phyloP scores from a whole-genome alignment of 2,797 vertebrate genomes.

The Pseudochirops cupreus region DNA sequence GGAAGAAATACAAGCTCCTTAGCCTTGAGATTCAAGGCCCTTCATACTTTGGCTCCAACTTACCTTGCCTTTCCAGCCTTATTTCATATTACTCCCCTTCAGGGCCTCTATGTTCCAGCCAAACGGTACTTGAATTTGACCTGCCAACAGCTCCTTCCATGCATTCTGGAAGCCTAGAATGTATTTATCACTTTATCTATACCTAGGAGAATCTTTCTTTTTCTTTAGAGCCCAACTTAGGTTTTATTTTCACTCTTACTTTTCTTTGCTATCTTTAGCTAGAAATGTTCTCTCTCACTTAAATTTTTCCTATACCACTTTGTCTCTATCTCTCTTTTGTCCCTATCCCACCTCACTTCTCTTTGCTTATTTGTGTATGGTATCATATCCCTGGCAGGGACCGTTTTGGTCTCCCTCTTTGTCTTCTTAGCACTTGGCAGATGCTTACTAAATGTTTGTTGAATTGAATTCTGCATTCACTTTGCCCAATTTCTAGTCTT shows the following conservation, averaged over 20 bases:
- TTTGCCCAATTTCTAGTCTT: neutral
- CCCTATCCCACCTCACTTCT: neutral
- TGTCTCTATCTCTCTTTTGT: neutral
- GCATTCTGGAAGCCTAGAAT: neutral
- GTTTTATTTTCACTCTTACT: neutral
- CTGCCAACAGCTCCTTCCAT: neutral
- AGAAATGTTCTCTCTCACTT: neutral
- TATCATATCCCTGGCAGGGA: neutral
- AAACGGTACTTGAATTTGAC: neutral
- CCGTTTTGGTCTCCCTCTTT: neutral
- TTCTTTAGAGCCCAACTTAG: neutral
- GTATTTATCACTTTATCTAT: neutral
- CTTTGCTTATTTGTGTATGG: neutral
- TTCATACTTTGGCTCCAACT: neutral
- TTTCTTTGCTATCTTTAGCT: neutral
- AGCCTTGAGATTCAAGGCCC: neutral
- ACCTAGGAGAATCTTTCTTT: neutral
- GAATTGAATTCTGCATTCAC: neutral
- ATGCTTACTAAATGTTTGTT: neutral
- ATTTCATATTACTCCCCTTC: neutral
- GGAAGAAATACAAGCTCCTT: neutral
- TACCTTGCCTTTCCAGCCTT: neutral
- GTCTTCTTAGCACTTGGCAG: neutral
- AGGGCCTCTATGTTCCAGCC: neutral
- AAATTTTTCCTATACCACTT: neutral